Conservation (phyloP, 2,797 vertebrate species). For the Rhynchonycteris naso region DNA sequence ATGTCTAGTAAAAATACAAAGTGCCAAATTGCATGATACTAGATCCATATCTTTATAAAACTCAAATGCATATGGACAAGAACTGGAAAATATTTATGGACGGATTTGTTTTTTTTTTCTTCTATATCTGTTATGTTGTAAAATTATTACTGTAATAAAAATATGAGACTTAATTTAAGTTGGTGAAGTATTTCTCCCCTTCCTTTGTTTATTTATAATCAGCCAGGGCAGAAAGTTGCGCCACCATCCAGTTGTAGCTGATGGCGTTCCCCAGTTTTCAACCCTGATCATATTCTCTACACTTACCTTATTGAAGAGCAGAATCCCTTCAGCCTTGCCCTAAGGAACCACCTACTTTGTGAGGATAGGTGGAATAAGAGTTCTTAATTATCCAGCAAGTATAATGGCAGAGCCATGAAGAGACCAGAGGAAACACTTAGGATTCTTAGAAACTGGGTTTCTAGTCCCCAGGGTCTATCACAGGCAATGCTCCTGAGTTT, state of each 20-base stretch:
- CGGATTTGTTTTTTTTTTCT: background rate
- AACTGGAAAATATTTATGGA: conserved; percentile 19
- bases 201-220: background rate
- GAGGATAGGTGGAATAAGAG: background rate
- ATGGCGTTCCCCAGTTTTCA: background rate
- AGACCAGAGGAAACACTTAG: background rate
- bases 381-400: background rate
- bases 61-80: background rate
- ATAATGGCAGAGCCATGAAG: background rate
- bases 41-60: background rate
- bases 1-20: background rate
- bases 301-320: background rate
- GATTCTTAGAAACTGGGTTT: background rate
- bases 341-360: background rate
- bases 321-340: background rate
- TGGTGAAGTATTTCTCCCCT: background rate
- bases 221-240: conserved; percentile 21
- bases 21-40: background rate
- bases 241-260: background rate
- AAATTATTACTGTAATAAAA: conserved; percentile 46
- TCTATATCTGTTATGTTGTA: background rate
- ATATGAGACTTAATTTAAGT: background rate
- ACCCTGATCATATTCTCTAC: background rate
- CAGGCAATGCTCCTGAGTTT: background rate
- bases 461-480: background rate